These are phyloP conservation scores for Leucoptera coffeella DNA, from an alignment of 2,888 invertebrate genomes.

Conservation along the genomic window DNA sequence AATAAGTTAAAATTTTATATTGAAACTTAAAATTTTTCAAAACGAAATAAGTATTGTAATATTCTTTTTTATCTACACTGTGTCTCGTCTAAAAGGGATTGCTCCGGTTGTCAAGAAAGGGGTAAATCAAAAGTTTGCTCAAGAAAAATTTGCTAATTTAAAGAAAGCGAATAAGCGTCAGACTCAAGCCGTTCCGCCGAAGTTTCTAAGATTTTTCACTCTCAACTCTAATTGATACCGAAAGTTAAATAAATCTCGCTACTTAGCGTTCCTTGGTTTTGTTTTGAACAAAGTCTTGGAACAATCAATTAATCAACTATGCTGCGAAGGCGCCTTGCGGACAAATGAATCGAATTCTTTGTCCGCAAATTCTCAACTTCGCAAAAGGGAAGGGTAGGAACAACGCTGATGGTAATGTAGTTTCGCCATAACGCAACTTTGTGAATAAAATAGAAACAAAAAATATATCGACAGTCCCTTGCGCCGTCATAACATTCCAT, in stretches of 20 bases:
- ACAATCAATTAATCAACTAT: slow-evolving; percentile 46
- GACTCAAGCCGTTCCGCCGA: slow-evolving; percentile 18
- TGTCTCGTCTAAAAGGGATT: too few relatives aligned
- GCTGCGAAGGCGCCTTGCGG: too few relatives aligned
- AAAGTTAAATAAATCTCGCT: slow-evolving; percentile 47
- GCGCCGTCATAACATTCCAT: slow-evolving; percentile 35
- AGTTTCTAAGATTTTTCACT: slow-evolving; percentile 49
- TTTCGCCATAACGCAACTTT: slow-evolving; percentile 32
- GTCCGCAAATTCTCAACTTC: too few relatives aligned
- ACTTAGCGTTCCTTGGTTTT: slow-evolving; percentile 33
- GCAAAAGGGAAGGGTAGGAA: slow-evolving; percentile 11
- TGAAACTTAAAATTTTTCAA: too few relatives aligned
- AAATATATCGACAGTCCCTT: slow-evolving; percentile 16
- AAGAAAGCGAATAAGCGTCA: slow-evolving; percentile 36
- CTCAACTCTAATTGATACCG: slow-evolving; percentile 43
- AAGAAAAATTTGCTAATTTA: slow-evolving; percentile 48
- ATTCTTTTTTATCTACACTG: slow-evolving; percentile 11
- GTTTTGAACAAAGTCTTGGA: slow-evolving; percentile 21
- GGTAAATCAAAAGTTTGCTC: slow-evolving; percentile 41
- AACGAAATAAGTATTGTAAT: too few relatives aligned
- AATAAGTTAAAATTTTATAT: too few relatives aligned
- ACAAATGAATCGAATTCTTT: too few relatives aligned
- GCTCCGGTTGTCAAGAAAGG: too few relatives aligned
- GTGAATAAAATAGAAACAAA: slow-evolving; percentile 44
- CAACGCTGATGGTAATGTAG: slow-evolving; percentile 25